These are phyloP conservation scores for Rachycentron canadum DNA, from an alignment of 2,797 vertebrate species.

Conservation along the genomic window DNA sequence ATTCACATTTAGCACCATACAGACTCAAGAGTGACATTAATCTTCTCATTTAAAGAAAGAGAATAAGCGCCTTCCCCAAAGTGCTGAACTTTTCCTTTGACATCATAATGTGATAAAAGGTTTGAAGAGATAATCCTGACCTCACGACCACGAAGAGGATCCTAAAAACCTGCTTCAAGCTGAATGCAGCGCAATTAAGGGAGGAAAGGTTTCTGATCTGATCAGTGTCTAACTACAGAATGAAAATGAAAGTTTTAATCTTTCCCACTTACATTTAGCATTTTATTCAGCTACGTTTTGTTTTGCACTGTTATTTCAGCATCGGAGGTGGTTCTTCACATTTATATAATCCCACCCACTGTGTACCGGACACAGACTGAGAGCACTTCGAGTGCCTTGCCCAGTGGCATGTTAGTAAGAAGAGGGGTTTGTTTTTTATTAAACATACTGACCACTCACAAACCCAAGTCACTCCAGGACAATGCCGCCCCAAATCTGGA, in stretches of 20 bases:
- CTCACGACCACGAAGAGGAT: too few relatives aligned
- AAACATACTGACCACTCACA: background rate
- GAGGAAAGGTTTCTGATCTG: too few relatives aligned
- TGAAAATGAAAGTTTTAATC: too few relatives aligned
- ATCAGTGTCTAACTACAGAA: too few relatives aligned
- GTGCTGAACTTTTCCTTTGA: background rate
- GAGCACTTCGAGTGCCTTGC: background rate
- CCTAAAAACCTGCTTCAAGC: too few relatives aligned
- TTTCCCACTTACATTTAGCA: background rate
- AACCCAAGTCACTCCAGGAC: slow-evolving; percentile 26
- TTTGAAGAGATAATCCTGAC: background rate
- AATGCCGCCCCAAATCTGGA: background rate
- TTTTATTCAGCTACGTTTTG: background rate
- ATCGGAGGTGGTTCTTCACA: too few relatives aligned
- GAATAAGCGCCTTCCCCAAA: too few relatives aligned
- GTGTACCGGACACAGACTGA: background rate
- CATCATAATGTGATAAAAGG: background rate
- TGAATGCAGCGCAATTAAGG: too few relatives aligned
- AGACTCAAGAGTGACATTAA: background rate
- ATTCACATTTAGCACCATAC: background rate
- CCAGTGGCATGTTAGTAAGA: background rate
- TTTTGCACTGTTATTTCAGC: background rate
- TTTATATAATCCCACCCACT: background rate
- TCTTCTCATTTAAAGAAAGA: background rate
- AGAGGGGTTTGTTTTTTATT: background rate